Base-by-base conservation (phyloP, 2,797 vertebrate species). In the Borostomias antarcticus region DNA sequence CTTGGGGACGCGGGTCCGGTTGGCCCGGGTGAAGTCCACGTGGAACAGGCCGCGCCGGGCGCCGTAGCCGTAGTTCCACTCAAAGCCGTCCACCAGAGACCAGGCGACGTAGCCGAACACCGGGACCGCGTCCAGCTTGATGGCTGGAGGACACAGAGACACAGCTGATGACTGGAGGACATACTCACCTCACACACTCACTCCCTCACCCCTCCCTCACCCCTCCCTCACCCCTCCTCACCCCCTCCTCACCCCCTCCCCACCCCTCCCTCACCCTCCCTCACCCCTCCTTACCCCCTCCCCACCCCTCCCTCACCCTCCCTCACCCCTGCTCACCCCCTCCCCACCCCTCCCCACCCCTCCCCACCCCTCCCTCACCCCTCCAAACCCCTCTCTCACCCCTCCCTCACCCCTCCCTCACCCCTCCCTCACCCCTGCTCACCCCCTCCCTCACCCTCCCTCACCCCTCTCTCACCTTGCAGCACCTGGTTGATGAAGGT, bases 81-180 rank as follows among this genome's bases (percentile, higher is more conserved):
- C 98, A 63, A 95, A 98, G 62, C 96, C 95, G 60, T 99, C 98
- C 48, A 98, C 84, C 77, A 99, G 87, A 4, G 96, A 96, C 98
- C 98, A 99, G 62, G 94, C 92, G 0, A 92, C 90, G 78, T 98
- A 99, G 68, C 96, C 97, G 68, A 97, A 94, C 73, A 99, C 95
- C 58, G 76, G 89, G 48, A 96, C 86, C 4, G 82, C 79, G 64
- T 99, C 95, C 1, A 94, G 79, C 62, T 82, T 91, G 64, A 96
- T 86, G 52, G 96, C 98, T 99, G 85, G 1, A 30, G 47, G 2
- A 1, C 0, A 35, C 1, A 45, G 17, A 37, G 0, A 47, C 0
- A 50, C 19, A 67, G 50, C 66, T 13, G 17, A 0, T 37, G n/a
- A 13, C 29, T 1, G 1, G 68, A 2, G 28, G 5, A 13, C 4